phyloP scores from a whole-genome alignment of 2,797 vertebrate genomes.

The Kryptopterus vitreolus region DNA sequence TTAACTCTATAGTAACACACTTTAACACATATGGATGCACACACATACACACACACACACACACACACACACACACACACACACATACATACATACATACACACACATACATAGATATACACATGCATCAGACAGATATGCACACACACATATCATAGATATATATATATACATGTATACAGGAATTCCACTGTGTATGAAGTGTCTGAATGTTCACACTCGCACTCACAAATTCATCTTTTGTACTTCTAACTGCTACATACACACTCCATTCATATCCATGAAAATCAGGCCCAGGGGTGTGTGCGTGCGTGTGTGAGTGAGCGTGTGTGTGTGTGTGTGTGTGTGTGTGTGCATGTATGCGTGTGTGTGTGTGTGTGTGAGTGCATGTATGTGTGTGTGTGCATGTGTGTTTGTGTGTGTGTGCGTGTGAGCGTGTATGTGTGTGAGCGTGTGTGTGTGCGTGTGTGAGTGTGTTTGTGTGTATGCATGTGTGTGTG shows the following conservation, averaged over 20 bases:
- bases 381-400: not conserved
- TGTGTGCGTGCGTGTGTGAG: constrained; percentile 25
- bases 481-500: too few species aligned
- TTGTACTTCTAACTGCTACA: not conserved
- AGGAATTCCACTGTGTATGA: constrained; percentile 6
- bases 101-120: not conserved
- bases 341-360: not conserved
- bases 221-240: not conserved
- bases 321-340: constrained; percentile 37
- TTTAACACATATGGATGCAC: constrained; percentile 23
- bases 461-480: too few species aligned
- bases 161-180: not conserved
- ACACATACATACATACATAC: not conserved
- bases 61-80: not conserved
- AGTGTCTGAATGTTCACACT: constrained; percentile 26
- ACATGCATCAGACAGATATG: too few species aligned
- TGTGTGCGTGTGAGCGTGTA: too few species aligned
- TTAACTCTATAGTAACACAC: constrained; percentile 13
- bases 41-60: constrained; percentile 15
- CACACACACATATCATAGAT: not conserved
- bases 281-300: constrained; percentile 54
- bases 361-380: not conserved
- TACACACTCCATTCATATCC: constrained; percentile 43
- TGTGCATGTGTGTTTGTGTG: not conserved
- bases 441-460: not conserved